These are phyloP conservation scores for Cebus imitator DNA, from an alignment of 2,113 vertebrate genomes.

Conservation along the genomic window DNA sequence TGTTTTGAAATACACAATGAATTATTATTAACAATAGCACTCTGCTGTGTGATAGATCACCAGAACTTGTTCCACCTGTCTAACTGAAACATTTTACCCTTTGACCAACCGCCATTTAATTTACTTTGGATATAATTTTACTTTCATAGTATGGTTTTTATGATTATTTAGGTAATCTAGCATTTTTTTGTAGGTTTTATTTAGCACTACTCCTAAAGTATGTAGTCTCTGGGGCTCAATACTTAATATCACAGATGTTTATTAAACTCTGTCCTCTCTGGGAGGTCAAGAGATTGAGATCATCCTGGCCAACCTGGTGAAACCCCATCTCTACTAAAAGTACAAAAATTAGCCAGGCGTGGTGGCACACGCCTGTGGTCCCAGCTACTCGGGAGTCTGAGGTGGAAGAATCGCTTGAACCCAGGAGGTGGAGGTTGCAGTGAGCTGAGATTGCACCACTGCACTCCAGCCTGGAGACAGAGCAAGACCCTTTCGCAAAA, in stretches of 20 bases:
- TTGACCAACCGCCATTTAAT: not conserved
- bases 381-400: too few relatives aligned
- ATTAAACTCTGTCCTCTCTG: not conserved
- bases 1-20: not conserved
- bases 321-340: too few relatives aligned
- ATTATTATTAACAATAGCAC: not conserved
- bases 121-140: not conserved
- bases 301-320: too few relatives aligned
- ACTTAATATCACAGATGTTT: not conserved
- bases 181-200: not conserved
- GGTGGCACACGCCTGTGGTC: too few relatives aligned
- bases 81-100: not conserved
- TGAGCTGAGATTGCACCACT: too few relatives aligned
- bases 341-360: too few relatives aligned
- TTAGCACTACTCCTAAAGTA: not conserved
- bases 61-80: not conserved
- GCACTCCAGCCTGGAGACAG: too few relatives aligned
- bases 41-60: too few relatives aligned
- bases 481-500: too few relatives aligned
- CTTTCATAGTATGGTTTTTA: not conserved
- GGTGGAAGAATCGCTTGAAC: too few relatives aligned
- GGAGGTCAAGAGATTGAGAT: too few relatives aligned
- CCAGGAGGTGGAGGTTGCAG: too few relatives aligned
- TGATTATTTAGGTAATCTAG: not conserved
- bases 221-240: not conserved